Evolutionary conservation across 2,797 vertebrate species (phyloP).

Genomic region (Clarias pachynema): DNA sequence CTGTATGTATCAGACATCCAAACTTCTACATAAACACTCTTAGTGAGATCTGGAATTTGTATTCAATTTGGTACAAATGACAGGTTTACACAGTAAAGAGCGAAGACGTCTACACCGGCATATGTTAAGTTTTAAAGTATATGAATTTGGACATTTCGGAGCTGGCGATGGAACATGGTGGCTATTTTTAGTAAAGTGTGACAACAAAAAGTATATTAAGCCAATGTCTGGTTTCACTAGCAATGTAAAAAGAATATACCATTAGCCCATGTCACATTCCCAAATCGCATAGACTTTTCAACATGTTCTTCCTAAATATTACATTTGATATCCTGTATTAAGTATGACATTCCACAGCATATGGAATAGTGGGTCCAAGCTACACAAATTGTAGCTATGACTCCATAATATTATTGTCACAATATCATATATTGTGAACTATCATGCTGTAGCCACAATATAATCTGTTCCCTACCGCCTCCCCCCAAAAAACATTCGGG

Average conservation of each 20-base stretch:
- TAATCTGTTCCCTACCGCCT: background rate
- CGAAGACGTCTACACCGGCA: background rate
- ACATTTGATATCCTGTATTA: background rate
- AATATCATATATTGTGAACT: background rate
- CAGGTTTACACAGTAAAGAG: background rate
- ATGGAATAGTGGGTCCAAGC: background rate
- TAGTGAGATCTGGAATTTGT: background rate
- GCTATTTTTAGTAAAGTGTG: background rate
- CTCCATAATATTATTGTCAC: background rate
- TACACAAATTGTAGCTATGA: background rate
- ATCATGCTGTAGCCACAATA: background rate
- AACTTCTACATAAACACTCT: background rate
- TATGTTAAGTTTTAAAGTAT: no score
- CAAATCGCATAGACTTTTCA: background rate
- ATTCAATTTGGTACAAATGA: background rate
- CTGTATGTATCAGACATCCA: background rate
- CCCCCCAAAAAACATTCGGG: background rate
- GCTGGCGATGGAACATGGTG: background rate
- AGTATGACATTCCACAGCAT: background rate
- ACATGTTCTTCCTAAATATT: slow-evolving; percentile 1
- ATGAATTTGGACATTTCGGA: background rate
- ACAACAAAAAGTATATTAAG: background rate
- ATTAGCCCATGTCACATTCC: background rate
- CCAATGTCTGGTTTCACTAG: background rate
- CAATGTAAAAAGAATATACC: background rate